phyloP scores from a whole-genome alignment of 2,888 invertebrate genomes.

The Athalia circularis region DNA sequence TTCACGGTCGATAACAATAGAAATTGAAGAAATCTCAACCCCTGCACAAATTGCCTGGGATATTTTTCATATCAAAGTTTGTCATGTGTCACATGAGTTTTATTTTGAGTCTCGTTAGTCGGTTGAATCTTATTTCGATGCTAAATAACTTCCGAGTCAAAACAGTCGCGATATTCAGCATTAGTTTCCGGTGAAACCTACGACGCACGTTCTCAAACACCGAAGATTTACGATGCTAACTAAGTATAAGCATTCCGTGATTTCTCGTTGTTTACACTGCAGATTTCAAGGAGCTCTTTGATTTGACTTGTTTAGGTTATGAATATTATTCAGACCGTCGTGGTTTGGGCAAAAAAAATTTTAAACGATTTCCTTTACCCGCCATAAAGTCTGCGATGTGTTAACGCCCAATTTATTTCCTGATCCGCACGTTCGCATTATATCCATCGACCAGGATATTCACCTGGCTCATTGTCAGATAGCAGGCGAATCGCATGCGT shows the following conservation, averaged over 20 bases:
- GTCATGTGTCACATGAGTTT: background rate
- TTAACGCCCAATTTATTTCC: too few species aligned
- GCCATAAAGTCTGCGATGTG: too few species aligned
- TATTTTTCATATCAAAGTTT: background rate
- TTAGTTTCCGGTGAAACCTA: background rate
- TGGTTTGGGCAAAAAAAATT: background rate
- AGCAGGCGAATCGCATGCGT: too few species aligned
- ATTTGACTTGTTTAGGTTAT: background rate
- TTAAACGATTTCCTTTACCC: background rate
- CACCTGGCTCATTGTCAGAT: too few species aligned
- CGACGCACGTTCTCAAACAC: background rate
- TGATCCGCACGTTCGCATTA: too few species aligned
- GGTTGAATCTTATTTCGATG: constrained; percentile 9
- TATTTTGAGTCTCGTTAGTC: background rate
- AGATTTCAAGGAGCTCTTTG: background rate
- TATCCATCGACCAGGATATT: too few species aligned
- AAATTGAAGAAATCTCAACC: background rate
- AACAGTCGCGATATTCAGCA: background rate
- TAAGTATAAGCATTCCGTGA: background rate
- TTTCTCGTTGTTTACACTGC: background rate
- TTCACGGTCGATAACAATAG: background rate
- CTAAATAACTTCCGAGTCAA: background rate
- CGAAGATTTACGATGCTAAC: constrained; percentile 1
- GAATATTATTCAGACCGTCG: background rate
- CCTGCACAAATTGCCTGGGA: too few species aligned